These are phyloP conservation scores for Alethe diademata DNA, from an alignment of 2,113 vertebrate genomes.

Conservation along the genomic window DNA sequence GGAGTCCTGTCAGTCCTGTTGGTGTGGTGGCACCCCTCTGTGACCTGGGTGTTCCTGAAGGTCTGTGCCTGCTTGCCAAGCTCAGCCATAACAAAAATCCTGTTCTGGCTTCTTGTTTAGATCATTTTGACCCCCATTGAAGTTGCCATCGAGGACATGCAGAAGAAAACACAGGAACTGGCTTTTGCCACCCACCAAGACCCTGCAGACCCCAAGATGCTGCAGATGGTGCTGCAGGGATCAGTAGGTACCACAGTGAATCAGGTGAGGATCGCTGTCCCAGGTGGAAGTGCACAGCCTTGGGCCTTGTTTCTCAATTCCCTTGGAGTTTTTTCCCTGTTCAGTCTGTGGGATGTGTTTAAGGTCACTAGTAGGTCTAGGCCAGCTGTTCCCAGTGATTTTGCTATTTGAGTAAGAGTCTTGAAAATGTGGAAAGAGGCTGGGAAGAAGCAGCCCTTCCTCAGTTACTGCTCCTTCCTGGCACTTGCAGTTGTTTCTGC, in stretches of 20 bases:
- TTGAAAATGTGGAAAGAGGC: not conserved
- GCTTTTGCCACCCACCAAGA: slow-evolving; percentile 98
- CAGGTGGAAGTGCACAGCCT: not conserved
- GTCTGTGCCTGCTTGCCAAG: not conserved
- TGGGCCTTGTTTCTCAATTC: not conserved
- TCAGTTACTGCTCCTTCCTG: not conserved
- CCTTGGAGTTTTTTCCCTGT: not conserved
- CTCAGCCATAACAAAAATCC: not conserved
- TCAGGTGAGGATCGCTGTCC: slow-evolving; percentile 76
- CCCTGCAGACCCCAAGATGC: slow-evolving; percentile 96
- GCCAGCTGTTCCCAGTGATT: not conserved
- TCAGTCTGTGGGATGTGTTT: not conserved
- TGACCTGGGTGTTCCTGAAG: not conserved
- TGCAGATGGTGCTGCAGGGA: slow-evolving; percentile 99
- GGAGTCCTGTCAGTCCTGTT: not conserved
- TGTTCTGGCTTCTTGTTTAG: slow-evolving; percentile 60
- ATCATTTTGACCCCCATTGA: slow-evolving; percentile 96
- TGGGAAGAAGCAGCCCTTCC: not conserved
- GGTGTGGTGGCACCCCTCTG: not conserved
- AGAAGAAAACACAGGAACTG: slow-evolving; percentile 97
- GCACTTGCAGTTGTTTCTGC: not conserved
- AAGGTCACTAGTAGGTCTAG: not conserved
- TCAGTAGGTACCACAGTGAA: slow-evolving; percentile 99
- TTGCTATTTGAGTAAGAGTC: not conserved
- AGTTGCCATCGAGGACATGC: slow-evolving; percentile 99